phyloP scores from a whole-genome alignment of 2,113 vertebrate genomes.

The Stomatorhinus ivindoensis region DNA sequence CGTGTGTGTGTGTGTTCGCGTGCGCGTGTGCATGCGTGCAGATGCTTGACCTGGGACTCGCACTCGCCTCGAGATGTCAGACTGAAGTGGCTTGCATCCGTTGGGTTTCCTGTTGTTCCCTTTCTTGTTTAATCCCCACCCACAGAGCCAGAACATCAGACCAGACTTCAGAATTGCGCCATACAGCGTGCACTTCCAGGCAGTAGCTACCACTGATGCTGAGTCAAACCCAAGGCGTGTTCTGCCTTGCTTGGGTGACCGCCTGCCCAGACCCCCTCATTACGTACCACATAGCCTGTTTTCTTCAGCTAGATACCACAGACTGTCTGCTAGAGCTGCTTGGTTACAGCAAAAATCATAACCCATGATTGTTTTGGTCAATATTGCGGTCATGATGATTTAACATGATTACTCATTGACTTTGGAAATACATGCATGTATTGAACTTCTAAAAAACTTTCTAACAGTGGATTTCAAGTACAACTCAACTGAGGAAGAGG shows the following conservation, averaged over 20 bases:
- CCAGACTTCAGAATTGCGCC: constrained; percentile 34
- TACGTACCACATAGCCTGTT: not conserved
- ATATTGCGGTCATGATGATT: not conserved
- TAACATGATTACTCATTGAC: not conserved
- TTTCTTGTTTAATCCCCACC: constrained; percentile 40
- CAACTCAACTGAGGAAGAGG: not conserved
- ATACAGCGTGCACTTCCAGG: not conserved
- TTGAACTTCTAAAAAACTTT: not conserved
- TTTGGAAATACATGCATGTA: not conserved
- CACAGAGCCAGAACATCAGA: constrained; percentile 38
- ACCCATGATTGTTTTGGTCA: not conserved
- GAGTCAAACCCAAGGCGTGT: not conserved
- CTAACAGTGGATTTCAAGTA: not conserved
- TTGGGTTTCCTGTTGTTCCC: constrained; percentile 55
- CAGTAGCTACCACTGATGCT: not conserved
- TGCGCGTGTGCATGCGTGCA: too few species aligned
- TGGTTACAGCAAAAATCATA: not conserved
- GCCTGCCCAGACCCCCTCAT: not conserved
- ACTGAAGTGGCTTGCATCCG: constrained; percentile 29
- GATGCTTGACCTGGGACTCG: not conserved
- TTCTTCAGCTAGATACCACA: not conserved
- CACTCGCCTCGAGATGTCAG: not conserved
- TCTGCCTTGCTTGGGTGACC: not conserved
- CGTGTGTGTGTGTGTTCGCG: too few species aligned
- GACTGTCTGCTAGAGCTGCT: not conserved